These are phyloP conservation scores for Aptenodytes patagonicus DNA, from an alignment of 2,113 vertebrate genomes.

Conservation along the genomic window DNA sequence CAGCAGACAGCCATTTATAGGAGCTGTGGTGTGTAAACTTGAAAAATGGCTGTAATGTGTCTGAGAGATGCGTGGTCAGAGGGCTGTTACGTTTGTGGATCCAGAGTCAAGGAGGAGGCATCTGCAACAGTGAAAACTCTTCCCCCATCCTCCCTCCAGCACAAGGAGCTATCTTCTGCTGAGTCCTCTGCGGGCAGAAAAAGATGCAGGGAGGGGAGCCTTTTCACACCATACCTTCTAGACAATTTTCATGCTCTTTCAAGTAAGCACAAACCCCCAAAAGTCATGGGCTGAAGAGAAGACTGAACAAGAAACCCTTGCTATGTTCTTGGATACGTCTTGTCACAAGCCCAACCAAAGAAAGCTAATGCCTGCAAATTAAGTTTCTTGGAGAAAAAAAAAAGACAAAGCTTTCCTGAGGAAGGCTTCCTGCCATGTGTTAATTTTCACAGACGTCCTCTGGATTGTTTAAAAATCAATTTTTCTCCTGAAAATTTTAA, in stretches of 20 bases:
- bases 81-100: background rate
- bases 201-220: background rate
- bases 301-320: background rate
- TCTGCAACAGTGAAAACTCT: background rate
- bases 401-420: background rate
- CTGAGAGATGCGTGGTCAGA: constrained; percentile 6
- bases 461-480: background rate
- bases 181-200: background rate
- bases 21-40: constrained; percentile 14
- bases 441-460: background rate
- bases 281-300: background rate
- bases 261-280: background rate
- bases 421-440: background rate
- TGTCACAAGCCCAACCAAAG: background rate
- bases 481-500: background rate
- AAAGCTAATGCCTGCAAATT: background rate
- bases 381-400: background rate
- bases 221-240: background rate
- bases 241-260: background rate
- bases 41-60: constrained; percentile 19
- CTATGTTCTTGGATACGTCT: background rate
- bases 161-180: background rate
- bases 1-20: constrained; percentile 9
- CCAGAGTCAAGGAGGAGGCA: background rate
- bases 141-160: background rate